phyloP scores from a whole-genome alignment of 1,140 invertebrate species.

The Megathymus violae region DNA sequence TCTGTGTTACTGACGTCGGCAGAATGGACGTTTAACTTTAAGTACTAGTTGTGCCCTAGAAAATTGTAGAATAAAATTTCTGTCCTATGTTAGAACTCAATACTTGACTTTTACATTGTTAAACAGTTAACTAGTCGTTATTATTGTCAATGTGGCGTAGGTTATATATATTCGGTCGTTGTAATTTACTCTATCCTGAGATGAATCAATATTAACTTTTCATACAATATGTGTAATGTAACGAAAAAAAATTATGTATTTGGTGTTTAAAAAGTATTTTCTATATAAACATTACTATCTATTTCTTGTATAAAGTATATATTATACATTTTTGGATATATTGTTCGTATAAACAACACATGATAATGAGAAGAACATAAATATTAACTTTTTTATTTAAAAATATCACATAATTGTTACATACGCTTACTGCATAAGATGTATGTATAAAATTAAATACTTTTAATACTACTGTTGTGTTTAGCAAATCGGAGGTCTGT shows the following conservation, averaged over 20 bases:
- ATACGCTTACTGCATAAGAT: conserved; percentile 64
- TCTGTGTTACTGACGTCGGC: conserved; percentile 17
- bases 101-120: conserved; percentile 27
- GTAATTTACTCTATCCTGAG: too few species aligned
- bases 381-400: conserved; percentile 73
- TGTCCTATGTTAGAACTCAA: conserved; percentile 34
- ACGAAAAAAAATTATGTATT: neutral
- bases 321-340: conserved; percentile 6
- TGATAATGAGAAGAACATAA: conserved; percentile 28
- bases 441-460: conserved; percentile 61
- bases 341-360: conserved; percentile 2
- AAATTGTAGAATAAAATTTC: conserved; percentile 26
- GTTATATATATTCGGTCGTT: too few species aligned
- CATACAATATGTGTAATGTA: too few species aligned
- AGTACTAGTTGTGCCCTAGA: conserved; percentile 6
- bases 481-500: conserved; percentile 12
- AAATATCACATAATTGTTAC: conserved; percentile 79
- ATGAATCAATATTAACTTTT: too few species aligned
- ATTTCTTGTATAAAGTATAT: neutral
- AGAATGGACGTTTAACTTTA: conserved; percentile 2
- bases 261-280: neutral
- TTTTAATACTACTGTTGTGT: conserved; percentile 36
- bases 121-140: conserved; percentile 27
- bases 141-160: conserved; percentile 6
- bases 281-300: neutral